phyloP scores from a whole-genome alignment of 2,113 vertebrate species.

The Ramphastos sulfuratus region DNA sequence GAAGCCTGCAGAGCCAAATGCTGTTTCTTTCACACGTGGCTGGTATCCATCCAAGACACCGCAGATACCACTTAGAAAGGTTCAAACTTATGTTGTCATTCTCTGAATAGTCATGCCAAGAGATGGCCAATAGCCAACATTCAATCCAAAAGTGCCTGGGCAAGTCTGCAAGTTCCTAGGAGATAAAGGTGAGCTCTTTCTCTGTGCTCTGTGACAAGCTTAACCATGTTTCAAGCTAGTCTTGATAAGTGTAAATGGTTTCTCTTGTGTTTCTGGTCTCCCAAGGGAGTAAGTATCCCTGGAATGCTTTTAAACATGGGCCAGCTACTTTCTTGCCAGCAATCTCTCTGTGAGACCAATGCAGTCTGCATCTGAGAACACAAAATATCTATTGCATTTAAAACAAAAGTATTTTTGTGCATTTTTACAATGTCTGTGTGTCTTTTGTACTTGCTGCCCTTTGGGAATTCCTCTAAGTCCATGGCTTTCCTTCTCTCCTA shows the following conservation, averaged over 20 bases:
- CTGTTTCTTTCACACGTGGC: neutral
- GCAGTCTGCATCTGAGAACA: conserved; percentile 16
- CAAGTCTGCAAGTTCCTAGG: neutral
- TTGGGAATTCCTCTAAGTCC: conserved; percentile 31
- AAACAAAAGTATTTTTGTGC: conserved; percentile 32
- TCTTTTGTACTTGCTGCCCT: conserved; percentile 21
- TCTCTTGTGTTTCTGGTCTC: conserved; percentile 14
- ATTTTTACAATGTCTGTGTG: conserved; percentile 43
- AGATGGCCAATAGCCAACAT: neutral
- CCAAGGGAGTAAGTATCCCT: conserved; percentile 29
- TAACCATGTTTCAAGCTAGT: neutral
- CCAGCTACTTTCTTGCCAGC: conserved; percentile 42
- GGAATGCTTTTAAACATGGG: conserved; percentile 56
- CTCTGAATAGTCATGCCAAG: neutral
- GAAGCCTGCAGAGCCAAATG: neutral
- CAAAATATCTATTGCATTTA: conserved; percentile 21
- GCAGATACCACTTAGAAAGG: neutral
- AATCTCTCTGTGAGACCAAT: neutral
- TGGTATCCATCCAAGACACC: neutral
- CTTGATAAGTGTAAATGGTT: neutral
- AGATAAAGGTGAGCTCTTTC: neutral
- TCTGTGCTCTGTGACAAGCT: neutral
- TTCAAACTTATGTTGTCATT: neutral
- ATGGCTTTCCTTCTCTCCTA: neutral
- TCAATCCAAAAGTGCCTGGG: neutral